Evolutionary conservation across 2,888 invertebrate species (phyloP), one percentile per base, ranked within the genome.

Genomic region (Spisula subtruncata): DNA sequence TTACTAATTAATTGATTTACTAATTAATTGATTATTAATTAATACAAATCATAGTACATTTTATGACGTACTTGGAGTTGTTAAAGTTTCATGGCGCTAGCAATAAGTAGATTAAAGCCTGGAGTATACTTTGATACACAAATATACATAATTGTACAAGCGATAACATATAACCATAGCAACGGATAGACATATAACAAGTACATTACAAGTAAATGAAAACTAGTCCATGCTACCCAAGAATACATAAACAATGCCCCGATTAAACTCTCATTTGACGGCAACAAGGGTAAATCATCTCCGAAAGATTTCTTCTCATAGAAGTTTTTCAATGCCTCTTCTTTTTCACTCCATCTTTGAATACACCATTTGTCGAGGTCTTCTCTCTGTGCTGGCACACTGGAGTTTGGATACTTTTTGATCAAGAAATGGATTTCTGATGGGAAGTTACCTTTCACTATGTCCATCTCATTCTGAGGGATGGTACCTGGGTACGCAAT

Each of bases 401-500:
- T 82, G 25, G 79, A 82, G 79, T 91, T 88, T 18, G 92, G 88
- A 81, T 56, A 75, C 66, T 82, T 97, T 95, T 98, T 98, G 91
- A 98, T 97, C 96, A 98, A 97, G 96, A 98, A 98, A 96, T 98
- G 98, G 18, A 98, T 98, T 95, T 98, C 97, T 91, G 97, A 97
- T 0, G 98, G 98, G 95, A 98, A 97, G 87, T 97, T 97, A 14
- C 98, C 98, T 29, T 97, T 97, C 12, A 98, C 95, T 81, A 98
- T 97, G 94, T 98, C 98, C 35, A 97, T 96, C 96, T 99, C 98
- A 35, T 98, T 98, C 96, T 98, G 98, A 0, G 98, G 98, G 54
- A 98, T 97, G 20, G 97, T 97, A 92, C 97, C 97, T 8, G 98
- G 98, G 96, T 98, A 99, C 0, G 98, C 98, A n/a, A 99, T 97